Evolutionary conservation across 2,113 vertebrate genomes (phyloP).

Genomic region (Antechinus flavipes): DNA sequence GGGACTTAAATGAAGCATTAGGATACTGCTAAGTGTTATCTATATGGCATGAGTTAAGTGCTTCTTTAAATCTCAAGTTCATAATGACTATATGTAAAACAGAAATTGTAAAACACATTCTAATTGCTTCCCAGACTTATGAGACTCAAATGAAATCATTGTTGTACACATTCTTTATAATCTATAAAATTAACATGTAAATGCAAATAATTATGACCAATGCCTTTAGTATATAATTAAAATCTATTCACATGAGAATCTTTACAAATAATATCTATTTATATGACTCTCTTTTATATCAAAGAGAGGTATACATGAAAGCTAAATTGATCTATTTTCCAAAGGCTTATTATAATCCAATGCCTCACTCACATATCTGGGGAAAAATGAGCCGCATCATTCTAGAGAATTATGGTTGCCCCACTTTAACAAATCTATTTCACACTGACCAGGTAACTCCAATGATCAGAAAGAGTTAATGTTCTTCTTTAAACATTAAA

Average conservation of each 20-base stretch:
- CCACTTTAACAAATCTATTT: background rate
- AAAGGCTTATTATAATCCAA: background rate
- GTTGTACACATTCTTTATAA: background rate
- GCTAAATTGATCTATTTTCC: background rate
- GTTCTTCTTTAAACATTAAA: background rate
- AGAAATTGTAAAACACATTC: background rate
- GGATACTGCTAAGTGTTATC: background rate
- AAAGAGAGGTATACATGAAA: background rate
- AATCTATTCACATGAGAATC: background rate
- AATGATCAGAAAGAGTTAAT: background rate
- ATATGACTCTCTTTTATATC: background rate
- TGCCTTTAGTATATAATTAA: background rate
- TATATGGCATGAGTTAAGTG: background rate
- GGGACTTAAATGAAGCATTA: background rate
- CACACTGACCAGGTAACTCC: constrained; percentile 14
- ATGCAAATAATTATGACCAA: background rate
- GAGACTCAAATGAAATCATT: background rate
- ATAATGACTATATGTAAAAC: background rate
- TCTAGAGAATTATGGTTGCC: background rate
- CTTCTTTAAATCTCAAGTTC: background rate
- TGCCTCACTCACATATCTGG: background rate
- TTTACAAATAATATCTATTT: background rate
- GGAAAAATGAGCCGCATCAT: background rate
- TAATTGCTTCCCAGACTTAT: background rate
- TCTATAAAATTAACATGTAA: background rate